Conservation (phyloP, 2,797 vertebrate genomes). For the Anabas testudineus region DNA sequence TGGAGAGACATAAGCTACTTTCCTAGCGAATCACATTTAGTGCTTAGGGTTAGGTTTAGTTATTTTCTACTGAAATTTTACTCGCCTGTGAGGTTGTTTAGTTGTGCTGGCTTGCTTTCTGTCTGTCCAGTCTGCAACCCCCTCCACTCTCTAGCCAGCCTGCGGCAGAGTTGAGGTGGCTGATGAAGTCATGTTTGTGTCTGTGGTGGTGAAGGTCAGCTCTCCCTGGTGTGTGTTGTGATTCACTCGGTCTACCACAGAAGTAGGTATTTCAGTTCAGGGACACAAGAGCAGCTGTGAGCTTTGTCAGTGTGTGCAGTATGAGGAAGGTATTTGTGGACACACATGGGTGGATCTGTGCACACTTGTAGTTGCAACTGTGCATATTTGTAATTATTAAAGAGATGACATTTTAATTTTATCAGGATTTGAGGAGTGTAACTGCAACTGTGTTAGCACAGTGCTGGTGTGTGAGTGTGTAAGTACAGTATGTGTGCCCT, state of each 20-base stretch:
- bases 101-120: neutral
- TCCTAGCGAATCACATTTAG: neutral
- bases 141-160: constrained; percentile 3
- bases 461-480: constrained; percentile 2
- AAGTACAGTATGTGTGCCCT: constrained; percentile 59
- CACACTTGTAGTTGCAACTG: neutral
- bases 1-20: neutral
- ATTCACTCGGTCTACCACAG: constrained; percentile 76
- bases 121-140: neutral
- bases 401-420: neutral
- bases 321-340: constrained; percentile 1
- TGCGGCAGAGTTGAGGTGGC: constrained; percentile 31
- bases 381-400: neutral
- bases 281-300: constrained; percentile 84
- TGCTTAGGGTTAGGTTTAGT: neutral
- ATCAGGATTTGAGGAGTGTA: neutral
- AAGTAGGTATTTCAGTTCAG: constrained; percentile 83
- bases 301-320: constrained; percentile 11
- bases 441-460: neutral
- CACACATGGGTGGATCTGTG: neutral
- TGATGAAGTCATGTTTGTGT: constrained; percentile 54
- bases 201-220: constrained; percentile 73
- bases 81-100: neutral
- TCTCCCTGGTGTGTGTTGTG: constrained; percentile 27
- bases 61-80: neutral